Conservation (phyloP, 2,797 vertebrate species). For the Tragopan temminckii region DNA sequence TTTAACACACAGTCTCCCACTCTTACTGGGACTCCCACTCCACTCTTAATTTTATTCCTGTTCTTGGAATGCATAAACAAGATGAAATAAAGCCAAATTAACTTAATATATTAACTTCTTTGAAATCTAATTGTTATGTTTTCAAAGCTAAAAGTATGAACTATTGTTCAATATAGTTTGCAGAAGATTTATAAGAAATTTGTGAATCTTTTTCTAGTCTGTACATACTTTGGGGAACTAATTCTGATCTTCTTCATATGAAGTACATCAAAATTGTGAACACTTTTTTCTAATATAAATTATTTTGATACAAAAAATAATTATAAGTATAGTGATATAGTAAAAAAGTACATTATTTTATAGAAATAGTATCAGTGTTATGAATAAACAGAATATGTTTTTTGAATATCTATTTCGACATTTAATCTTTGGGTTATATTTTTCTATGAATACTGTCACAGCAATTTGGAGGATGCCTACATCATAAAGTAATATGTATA, state of each 20-base stretch:
- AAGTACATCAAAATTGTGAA: not conserved
- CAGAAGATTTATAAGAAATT: not conserved
- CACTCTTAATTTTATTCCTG: not conserved
- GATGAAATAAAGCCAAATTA: not conserved
- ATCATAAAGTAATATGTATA: not conserved
- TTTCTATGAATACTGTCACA: not conserved
- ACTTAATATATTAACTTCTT: not conserved
- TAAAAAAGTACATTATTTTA: not conserved
- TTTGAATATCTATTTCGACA: not conserved
- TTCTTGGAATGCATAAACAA: not conserved
- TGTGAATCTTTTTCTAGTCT: not conserved
- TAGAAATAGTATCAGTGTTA: not conserved
- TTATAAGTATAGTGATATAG: not conserved
- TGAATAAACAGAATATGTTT: not conserved
- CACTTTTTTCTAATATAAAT: not conserved
- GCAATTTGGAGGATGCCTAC: not conserved
- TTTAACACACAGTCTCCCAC: accelerated
- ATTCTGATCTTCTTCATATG: not conserved
- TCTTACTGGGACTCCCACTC: too few relatives aligned
- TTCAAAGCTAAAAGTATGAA: not conserved
- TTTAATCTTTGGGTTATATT: not conserved
- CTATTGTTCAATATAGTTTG: not conserved
- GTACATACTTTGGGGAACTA: not conserved
- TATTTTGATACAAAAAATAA: not conserved
- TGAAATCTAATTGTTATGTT: not conserved